Base-by-base conservation (phyloP, 2,888 invertebrate species). In the Drosophila robusta region DNA sequence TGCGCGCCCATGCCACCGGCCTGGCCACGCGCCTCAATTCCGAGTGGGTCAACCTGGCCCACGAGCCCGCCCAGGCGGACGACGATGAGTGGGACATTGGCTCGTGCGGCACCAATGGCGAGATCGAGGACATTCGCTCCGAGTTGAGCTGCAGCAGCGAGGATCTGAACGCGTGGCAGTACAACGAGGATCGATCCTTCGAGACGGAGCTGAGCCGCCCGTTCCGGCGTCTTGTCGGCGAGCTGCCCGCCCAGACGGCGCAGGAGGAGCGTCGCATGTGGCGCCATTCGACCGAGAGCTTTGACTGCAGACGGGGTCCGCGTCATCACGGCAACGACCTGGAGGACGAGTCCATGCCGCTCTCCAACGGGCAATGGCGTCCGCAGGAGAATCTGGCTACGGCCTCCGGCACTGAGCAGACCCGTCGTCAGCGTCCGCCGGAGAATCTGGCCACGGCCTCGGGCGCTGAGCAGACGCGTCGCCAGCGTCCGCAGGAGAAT, bases 131-230 rank as follows among this genome's bases (percentile, higher is more conserved):
- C 1, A 1, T 49, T 0, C n/a, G 29, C 11, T 56, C 49, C 4
- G 32, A 56, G 11, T 0, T 41, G 0, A 52, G 44, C 24, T 14
- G 4, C 6, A 38, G 9, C 32, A 70, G 39, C 11, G 65, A 52
- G 2, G 71, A 58, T 7, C 14, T 47, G 1, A 32, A 60, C 12
- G 38, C n/a, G 1, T 70, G 70, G 70, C 51, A 61, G 11, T 42
- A 29, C 3, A n/a, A 1, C 4, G 70, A 57, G 18, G 70, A 70
- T 52, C 65, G 41, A 3, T 18, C 18, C 1, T 61, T 70, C 2
- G 70, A 66, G 7, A 70, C 72, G 2, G 41, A 49, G 0, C 18
- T 72, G 1, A 72, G 72, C 39, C 52, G 36, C 5, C 70, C 67
- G 0, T 11, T 72, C 0, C 72, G 70, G 1, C 66, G 67, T 0